These are phyloP conservation scores for Gymnosoma rotundatum DNA, from an alignment of 2,888 invertebrate species.

Conservation along the genomic window DNA sequence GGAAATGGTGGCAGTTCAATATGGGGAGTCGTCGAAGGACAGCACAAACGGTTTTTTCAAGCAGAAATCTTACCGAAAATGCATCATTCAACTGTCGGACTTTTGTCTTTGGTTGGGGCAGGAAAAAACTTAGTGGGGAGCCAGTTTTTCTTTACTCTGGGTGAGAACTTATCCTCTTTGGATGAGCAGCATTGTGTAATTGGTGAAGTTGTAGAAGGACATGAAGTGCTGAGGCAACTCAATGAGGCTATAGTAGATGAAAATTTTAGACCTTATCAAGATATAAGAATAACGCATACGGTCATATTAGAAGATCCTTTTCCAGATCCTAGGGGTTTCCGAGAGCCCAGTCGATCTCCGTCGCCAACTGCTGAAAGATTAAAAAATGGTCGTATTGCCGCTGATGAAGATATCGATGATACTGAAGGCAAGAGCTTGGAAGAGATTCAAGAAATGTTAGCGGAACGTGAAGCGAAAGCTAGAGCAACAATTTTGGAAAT, in stretches of 20 bases:
- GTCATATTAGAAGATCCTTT: slow-evolving; percentile 98
- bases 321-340: slow-evolving; percentile 91
- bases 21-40: slow-evolving; percentile 92
- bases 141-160: slow-evolving; percentile 97
- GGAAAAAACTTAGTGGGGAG: slow-evolving; percentile 95
- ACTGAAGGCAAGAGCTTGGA: slow-evolving; percentile 91
- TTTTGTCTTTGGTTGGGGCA: slow-evolving; percentile 97
- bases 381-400: slow-evolving; percentile 93
- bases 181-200: slow-evolving; percentile 97
- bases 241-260: slow-evolving; percentile 97
- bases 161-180: slow-evolving; percentile 92
- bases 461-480: slow-evolving; percentile 96
- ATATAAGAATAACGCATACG: slow-evolving; percentile 98
- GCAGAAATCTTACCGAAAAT: slow-evolving; percentile 95
- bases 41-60: slow-evolving; percentile 93
- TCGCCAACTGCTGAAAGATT: slow-evolving; percentile 92
- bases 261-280: slow-evolving; percentile 94
- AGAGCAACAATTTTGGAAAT: slow-evolving; percentile 98
- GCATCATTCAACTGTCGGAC: slow-evolving; percentile 92
- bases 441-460: slow-evolving; percentile 93
- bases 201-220: slow-evolving; percentile 95
- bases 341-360: slow-evolving; percentile 92
- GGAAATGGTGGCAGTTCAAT: slow-evolving; percentile 96
- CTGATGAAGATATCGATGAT: slow-evolving; percentile 97
- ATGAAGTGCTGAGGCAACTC: slow-evolving; percentile 91